Base-by-base conservation (phyloP, 1,140 invertebrate species). In the Gyrodactylus bullatarudis region DNA sequence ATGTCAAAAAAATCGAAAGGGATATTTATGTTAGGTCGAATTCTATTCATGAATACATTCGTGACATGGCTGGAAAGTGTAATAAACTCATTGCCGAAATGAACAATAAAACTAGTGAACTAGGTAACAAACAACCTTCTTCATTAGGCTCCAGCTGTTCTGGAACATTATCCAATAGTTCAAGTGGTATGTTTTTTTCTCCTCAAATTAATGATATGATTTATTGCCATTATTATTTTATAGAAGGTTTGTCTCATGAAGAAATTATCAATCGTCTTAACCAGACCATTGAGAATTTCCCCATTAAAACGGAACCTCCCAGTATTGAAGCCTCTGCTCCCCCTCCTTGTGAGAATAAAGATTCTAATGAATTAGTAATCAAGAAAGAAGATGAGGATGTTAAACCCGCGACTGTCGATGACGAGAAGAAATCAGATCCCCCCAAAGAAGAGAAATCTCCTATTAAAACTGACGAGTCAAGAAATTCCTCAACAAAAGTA, bases 31-130 rank as follows among this genome's bases (percentile, higher is more conserved):
- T 91, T 80, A 87, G 87, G 86, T 91, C 92, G 0, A 90, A 90
- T 77, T 89, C 88, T n/a, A 84, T 88, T 76, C 82, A 91, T 1
- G 89, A 94, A 77, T 96, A 96, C 81, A 96, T 95, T 80, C 91
- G 95, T 79, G 79, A 93, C 69, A 80, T 95, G 20, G 92, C 92
- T 0, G 91, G 95, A 78, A 95, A 95, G 79, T 95, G 96, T 75
- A 96, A 95, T 78, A 95, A 96, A 81, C 95, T 96, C 75, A 91
- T 94, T 78, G 95, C 95, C 78, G 91, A 96, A 79, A 80, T 96
- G n/a, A 86, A 86, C 80, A 83, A 86, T 77, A 85, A 81, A 76
- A 76, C 20, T 1, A 1, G 23, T 26, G 25, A 25, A 20, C 23
- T 16, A 19, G 26, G 22, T 19, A 23, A 1, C 8, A 23, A 19